Percentiles rank a stretch among this genome's conserved stretches.
These are phyloP conservation scores for Drosophila koepferae DNA, from an alignment of 2,888 invertebrate genomes.

Conservation along the genomic window DNA sequence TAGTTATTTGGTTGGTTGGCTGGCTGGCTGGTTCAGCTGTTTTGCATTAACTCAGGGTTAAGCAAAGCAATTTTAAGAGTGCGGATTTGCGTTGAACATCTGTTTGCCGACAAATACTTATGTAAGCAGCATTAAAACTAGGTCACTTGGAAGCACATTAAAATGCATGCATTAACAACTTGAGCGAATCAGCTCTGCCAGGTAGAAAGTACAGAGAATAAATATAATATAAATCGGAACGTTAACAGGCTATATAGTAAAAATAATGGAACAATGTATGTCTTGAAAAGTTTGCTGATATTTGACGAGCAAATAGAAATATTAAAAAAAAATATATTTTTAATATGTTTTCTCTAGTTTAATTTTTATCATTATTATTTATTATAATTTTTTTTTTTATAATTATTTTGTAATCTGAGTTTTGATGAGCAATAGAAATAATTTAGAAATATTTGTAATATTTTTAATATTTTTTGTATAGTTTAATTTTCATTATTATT, in stretches of 20 bases:
- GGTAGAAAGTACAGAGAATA: not conserved
- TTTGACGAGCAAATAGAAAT: not conserved
- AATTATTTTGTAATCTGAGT: too few relatives aligned
- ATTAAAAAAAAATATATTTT: too few relatives aligned
- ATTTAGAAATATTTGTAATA: too few relatives aligned
- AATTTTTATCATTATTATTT: too few relatives aligned
- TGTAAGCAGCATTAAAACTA: slow-evolving; percentile 30
- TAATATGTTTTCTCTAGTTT: too few relatives aligned
- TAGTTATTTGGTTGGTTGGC: slow-evolving; percentile 16
- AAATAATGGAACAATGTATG: not conserved
- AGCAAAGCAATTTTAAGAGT: slow-evolving; percentile 45
- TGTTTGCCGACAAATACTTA: slow-evolving; percentile 37
- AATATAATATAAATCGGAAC: too few relatives aligned
- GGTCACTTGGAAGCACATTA: slow-evolving; percentile 45
- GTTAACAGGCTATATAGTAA: not conserved
- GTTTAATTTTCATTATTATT: too few relatives aligned
- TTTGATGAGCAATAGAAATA: too few relatives aligned
- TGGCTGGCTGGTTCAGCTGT: slow-evolving; percentile 60
- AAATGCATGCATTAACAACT: slow-evolving; percentile 36
- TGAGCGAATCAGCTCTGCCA: slow-evolving; percentile 15
- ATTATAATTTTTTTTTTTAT: too few relatives aligned
- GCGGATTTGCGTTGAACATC: slow-evolving; percentile 50
- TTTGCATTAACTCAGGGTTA: slow-evolving; percentile 70
- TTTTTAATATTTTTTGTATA: too few relatives aligned
- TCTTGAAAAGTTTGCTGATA: not conserved